These are phyloP conservation scores for Marisa cornuarietis DNA, from an alignment of 1,140 invertebrate species.

Conservation along the genomic window DNA sequence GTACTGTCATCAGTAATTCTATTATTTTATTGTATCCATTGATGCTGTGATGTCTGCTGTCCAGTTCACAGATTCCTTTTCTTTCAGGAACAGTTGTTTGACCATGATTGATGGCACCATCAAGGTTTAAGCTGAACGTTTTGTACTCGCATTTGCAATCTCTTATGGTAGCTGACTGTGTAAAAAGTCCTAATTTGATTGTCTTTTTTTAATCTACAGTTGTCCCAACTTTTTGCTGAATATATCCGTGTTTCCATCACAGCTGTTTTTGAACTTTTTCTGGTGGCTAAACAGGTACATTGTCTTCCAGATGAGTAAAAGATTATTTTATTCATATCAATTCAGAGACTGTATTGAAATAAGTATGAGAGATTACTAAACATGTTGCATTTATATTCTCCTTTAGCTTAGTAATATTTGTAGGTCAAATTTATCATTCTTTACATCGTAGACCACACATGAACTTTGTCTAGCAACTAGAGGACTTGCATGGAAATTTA, in stretches of 20 bases:
- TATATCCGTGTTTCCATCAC: conserved; percentile 50
- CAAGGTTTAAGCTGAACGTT: background rate
- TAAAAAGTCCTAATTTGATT: background rate
- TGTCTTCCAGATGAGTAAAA: background rate
- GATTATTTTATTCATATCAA: background rate
- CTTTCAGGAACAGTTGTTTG: background rate
- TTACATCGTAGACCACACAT: background rate
- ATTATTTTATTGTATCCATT: background rate
- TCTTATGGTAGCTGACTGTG: background rate
- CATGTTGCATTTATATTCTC: background rate
- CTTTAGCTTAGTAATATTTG: background rate
- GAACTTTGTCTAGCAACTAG: conserved; percentile 1
- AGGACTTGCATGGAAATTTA: no score
- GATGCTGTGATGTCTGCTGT: background rate
- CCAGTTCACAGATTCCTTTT: no score
- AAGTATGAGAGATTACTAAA: background rate
- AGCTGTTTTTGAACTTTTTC: conserved; percentile 60
- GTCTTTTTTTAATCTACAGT: background rate
- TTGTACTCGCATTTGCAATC: background rate
- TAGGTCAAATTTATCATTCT: background rate
- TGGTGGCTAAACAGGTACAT: conserved; percentile 58
- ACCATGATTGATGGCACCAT: background rate
- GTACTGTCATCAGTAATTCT: background rate
- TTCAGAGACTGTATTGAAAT: background rate
- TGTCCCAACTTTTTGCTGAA: conserved; percentile 32